Conservation (phyloP, 2,113 vertebrate genomes). For the Hypanus sabinus region DNA sequence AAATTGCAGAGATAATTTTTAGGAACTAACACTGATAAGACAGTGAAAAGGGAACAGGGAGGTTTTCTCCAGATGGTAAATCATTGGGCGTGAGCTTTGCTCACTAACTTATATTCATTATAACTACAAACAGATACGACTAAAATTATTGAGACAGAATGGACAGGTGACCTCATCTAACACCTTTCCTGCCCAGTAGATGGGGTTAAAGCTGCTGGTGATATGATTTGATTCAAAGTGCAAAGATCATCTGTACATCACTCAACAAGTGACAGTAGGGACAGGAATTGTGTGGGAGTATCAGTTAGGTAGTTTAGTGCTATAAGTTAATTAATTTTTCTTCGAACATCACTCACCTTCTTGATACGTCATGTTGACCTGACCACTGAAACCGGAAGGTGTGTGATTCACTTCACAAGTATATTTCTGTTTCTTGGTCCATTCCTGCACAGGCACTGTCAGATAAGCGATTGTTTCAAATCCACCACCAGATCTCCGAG, state of each 20-base stretch:
- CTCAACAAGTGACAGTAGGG: background rate
- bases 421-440: background rate
- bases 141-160: no score
- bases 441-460: background rate
- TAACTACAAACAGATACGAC: no score
- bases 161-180: background rate
- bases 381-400: background rate
- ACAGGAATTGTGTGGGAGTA: background rate
- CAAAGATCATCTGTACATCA: no score
- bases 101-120: no score
- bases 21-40: no score
- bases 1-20: no score
- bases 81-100: no score
- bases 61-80: no score
- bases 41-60: no score
- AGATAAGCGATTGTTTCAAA: background rate
- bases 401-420: background rate
- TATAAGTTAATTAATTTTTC: background rate
- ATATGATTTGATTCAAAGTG: no score
- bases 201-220: background rate
- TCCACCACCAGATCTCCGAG: accelerated
- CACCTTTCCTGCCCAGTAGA: background rate
- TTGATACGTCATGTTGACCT: background rate
- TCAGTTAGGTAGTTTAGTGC: no score
- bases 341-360: background rate